Percentiles rank a stretch among this genome's conserved stretches.
Conservation (phyloP, 2,888 invertebrate species). For the Himalopsyche tibetana region DNA sequence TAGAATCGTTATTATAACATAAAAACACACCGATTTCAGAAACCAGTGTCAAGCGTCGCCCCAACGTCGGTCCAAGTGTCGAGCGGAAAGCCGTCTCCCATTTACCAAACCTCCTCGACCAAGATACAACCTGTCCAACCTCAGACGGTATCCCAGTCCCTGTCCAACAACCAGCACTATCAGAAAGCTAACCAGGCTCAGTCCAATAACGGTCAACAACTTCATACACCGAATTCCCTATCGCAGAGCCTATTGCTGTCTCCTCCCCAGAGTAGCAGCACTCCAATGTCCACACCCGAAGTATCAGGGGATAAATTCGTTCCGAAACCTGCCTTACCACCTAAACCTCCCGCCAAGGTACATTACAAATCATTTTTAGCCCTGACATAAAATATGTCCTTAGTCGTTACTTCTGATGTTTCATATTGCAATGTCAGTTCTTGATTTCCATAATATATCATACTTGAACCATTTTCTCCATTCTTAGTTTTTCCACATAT, state of each 20-base stretch:
- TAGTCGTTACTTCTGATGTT: not conserved
- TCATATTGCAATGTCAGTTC: no score
- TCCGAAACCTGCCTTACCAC: constrained; percentile 87
- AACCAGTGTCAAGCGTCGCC: constrained; percentile 91
- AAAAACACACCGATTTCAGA: constrained; percentile 76
- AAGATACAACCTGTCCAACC: constrained; percentile 89
- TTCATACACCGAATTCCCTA: constrained; percentile 70
- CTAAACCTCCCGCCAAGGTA: constrained; percentile 86
- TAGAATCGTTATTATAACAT: constrained; percentile 67
- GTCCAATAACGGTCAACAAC: constrained; percentile 36
- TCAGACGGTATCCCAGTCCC: constrained; percentile 77
- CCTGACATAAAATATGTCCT: not conserved
- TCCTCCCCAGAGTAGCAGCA: constrained; percentile 80
- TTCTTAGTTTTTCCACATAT: no score
- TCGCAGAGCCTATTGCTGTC: constrained; percentile 76
- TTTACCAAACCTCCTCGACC: constrained; percentile 88
- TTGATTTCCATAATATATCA: no score
- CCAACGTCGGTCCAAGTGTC: constrained; percentile 83
- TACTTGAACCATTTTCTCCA: no score
- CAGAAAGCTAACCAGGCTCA: constrained; percentile 56
- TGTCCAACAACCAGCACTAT: constrained; percentile 66
- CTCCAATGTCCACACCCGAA: constrained; percentile 78
- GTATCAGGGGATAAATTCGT: constrained; percentile 75
- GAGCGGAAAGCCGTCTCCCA: constrained; percentile 83
- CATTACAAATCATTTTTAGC: constrained; percentile 24